Evolutionary conservation across 1,140 invertebrate genomes (phyloP).

Genomic region (Eumeta japonica): DNA sequence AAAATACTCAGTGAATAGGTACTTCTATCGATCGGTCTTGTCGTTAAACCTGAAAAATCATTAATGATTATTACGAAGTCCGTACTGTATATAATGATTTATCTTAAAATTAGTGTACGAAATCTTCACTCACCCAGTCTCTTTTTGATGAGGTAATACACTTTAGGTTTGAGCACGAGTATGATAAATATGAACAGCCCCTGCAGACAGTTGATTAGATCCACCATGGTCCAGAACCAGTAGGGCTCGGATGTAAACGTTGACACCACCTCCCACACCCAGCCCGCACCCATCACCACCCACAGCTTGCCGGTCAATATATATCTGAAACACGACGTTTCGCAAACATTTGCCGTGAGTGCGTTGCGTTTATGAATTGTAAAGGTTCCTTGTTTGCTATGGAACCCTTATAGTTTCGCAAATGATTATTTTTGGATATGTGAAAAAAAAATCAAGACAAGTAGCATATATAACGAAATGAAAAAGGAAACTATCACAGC

Average conservation of each 20-base stretch:
- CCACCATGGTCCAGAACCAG: slow-evolving; percentile 59
- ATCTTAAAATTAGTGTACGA: slow-evolving; percentile 2
- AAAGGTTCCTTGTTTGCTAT: slow-evolving; percentile 1
- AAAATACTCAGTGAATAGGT: too few species aligned
- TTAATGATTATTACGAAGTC: slow-evolving; percentile 8
- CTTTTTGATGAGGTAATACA: slow-evolving; percentile 54
- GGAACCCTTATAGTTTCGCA: too few species aligned
- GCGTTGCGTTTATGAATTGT: background rate
- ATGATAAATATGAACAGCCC: slow-evolving; percentile 67
- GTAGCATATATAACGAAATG: too few species aligned
- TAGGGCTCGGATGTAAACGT: slow-evolving; percentile 48
- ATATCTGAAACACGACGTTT: slow-evolving; percentile 64
- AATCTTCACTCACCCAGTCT: slow-evolving; percentile 48
- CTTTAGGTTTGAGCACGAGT: slow-evolving; percentile 63
- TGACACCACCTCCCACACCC: slow-evolving; percentile 67
- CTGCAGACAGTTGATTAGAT: slow-evolving; percentile 63
- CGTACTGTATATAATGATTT: background rate
- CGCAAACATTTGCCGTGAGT: slow-evolving; percentile 11
- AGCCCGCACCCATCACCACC: slow-evolving; percentile 73
- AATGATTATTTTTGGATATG: too few species aligned
- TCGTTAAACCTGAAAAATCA: slow-evolving; percentile 46
- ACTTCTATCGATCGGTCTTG: slow-evolving; percentile 42
- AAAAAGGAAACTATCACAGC: too few species aligned
- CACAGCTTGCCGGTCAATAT: slow-evolving; percentile 71
- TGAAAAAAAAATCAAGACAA: too few species aligned